Evolutionary conservation across 2,797 vertebrate species (phyloP).

Genomic region (Neosilurus hyrtlii): DNA sequence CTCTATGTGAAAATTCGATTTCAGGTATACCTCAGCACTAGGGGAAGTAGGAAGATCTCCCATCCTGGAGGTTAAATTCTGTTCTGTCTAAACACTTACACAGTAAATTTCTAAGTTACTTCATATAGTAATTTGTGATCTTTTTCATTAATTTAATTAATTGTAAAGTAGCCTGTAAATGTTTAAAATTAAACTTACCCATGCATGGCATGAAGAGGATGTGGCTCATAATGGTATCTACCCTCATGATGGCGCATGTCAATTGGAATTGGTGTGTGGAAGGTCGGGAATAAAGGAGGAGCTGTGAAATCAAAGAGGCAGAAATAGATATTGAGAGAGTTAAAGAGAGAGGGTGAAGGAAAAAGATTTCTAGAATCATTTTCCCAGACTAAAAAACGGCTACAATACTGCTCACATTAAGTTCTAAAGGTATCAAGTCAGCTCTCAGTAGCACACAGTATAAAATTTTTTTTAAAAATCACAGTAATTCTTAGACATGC

Average conservation of each 20-base stretch:
- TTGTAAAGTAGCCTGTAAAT: not conserved
- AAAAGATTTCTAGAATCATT: conserved; percentile 45
- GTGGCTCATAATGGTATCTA: conserved; percentile 93
- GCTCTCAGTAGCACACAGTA: conserved; percentile 75
- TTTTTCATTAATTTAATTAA: not conserved
- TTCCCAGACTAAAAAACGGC: conserved; percentile 36
- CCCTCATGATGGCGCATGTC: conserved; percentile 97
- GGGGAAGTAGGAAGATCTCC: conserved; percentile 2
- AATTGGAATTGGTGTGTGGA: conserved; percentile 91
- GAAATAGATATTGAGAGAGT: conserved; percentile 28
- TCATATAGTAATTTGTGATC: not conserved
- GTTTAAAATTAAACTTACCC: conserved; percentile 77
- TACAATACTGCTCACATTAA: conserved; percentile 64
- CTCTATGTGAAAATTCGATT: not conserved
- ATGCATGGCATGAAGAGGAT: conserved; percentile 86
- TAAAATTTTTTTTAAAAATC: too few relatives aligned
- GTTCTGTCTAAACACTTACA: not conserved
- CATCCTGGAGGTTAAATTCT: conserved; percentile 3
- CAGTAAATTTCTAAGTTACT: not conserved
- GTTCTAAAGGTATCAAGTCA: conserved; percentile 67
- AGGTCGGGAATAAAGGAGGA: conserved; percentile 88
- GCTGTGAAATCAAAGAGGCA: conserved; percentile 71
- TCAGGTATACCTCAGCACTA: not conserved
- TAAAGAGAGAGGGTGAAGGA: conserved; percentile 10
- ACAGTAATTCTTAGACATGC: conserved; percentile 77